A percentile compares a stretch with the other conserved stretches of the same genome.
phyloP scores from a whole-genome alignment of 2,797 vertebrate species.

The Malurus leucopterus region DNA sequence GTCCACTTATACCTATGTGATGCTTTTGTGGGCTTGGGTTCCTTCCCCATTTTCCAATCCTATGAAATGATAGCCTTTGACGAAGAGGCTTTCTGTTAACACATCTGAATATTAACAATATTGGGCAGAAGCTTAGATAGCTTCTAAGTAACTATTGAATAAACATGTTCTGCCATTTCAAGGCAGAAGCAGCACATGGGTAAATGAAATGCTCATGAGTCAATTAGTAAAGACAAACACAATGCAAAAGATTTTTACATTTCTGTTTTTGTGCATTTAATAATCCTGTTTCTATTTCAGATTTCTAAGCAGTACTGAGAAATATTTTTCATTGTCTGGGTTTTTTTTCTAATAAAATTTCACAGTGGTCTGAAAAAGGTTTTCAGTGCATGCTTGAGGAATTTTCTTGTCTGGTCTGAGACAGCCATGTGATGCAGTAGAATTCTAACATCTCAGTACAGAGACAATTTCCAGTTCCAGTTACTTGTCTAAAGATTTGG shows the following conservation, averaged over 20 bases:
- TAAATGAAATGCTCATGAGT: background rate
- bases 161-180: background rate
- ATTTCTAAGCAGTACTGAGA: background rate
- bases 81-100: background rate
- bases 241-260: background rate
- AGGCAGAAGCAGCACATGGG: background rate
- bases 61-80: background rate
- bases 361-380: constrained; percentile 44
- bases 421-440: constrained; percentile 9
- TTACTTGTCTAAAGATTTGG: background rate
- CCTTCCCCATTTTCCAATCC: background rate
- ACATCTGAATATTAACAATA: background rate
- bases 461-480: background rate
- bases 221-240: background rate
- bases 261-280: background rate
- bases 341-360: constrained; percentile 47
- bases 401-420: constrained; percentile 70
- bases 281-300: background rate
- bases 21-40: background rate
- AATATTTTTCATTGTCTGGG: background rate
- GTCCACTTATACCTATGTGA: background rate
- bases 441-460: constrained; percentile 25
- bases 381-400: constrained; percentile 60
- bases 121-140: background rate
- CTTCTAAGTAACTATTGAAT: background rate